Conservation (phyloP, 2,113 vertebrate species). For the Rhizomys pruinosus region DNA sequence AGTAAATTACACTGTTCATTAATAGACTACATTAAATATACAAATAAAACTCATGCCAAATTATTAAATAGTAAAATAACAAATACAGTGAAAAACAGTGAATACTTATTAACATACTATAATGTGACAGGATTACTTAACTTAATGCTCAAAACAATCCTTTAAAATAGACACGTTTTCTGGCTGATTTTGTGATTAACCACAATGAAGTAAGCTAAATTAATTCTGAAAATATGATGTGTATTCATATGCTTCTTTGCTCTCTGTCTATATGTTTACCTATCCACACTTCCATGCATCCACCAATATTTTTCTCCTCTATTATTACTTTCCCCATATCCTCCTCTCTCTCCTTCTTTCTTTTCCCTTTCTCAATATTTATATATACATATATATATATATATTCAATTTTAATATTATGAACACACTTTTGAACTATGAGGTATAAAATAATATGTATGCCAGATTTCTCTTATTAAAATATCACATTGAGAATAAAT, state of each 20-base stretch:
- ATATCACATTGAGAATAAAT: neutral
- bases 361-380: neutral
- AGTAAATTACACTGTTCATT: neutral
- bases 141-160: neutral
- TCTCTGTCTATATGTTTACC: neutral
- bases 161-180: neutral
- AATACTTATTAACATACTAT: neutral
- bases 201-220: neutral
- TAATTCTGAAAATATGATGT: conserved; percentile 27
- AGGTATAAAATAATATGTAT: neutral
- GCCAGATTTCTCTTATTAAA: neutral
- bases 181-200: neutral
- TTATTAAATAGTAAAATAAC: neutral
- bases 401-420: neutral
- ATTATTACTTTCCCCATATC: no score
- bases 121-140: neutral
- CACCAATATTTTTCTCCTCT: neutral
- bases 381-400: neutral
- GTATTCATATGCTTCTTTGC: neutral
- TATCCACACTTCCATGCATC: neutral
- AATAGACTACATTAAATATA: neutral
- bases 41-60: neutral
- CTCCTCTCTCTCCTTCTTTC: neutral
- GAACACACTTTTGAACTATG: neutral
- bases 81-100: neutral